A percentile compares a stretch with the other conserved stretches of the same genome.
Evolutionary conservation across 2,888 invertebrate species (phyloP).

Genomic region (Lasioglossum malachurum): DNA sequence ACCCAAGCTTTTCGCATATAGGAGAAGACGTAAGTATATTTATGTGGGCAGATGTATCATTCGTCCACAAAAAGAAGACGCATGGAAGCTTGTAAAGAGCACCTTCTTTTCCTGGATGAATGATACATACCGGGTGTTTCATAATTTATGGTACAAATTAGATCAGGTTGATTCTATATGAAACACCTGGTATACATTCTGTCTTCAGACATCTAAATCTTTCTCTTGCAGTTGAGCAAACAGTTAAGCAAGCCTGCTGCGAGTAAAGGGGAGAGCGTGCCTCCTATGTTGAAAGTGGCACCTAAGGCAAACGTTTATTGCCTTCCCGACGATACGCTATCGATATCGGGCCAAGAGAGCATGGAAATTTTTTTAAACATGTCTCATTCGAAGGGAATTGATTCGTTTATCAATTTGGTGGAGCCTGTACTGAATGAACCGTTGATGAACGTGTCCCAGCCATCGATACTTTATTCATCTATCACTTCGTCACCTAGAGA

Average conservation of each 20-base stretch:
- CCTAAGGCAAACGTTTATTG: conserved; percentile 28
- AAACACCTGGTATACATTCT: not conserved
- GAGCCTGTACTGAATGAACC: conserved; percentile 79
- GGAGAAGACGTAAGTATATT: conserved; percentile 55
- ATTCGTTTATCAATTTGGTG: conserved; percentile 80
- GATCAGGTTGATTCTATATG: too few species aligned
- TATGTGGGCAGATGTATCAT: not conserved
- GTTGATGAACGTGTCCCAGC: conserved; percentile 80
- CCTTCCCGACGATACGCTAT: conserved; percentile 46
- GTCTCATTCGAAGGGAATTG: conserved; percentile 80
- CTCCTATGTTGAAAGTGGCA: conserved; percentile 76
- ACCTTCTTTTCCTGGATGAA: not conserved
- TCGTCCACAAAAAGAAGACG: not conserved
- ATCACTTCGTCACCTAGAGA: conserved; percentile 59
- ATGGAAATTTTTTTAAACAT: conserved; percentile 81
- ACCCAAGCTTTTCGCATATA: conserved; percentile 30
- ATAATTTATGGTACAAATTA: too few species aligned
- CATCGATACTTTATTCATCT: conserved; percentile 79
- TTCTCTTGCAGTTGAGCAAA: conserved; percentile 47
- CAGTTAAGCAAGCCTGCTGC: conserved; percentile 22
- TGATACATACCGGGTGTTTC: not conserved
- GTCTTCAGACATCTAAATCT: not conserved
- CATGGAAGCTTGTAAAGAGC: not conserved
- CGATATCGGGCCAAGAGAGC: conserved; percentile 77
- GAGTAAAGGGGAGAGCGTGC: conserved; percentile 67